phyloP scores from a whole-genome alignment of 2,113 vertebrate species.

The Dipodomys merriami region DNA sequence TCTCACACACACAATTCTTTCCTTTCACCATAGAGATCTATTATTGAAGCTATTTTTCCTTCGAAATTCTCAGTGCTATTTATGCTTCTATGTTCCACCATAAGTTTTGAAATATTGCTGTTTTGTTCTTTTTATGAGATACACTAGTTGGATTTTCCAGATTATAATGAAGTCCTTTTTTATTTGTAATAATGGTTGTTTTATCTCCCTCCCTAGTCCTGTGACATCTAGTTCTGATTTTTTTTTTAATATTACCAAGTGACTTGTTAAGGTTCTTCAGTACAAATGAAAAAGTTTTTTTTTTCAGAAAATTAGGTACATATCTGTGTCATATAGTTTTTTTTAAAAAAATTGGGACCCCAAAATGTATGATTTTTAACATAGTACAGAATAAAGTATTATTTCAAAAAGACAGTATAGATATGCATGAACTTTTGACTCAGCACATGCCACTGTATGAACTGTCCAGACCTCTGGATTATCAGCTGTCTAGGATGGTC shows the following conservation, averaged over 20 bases:
- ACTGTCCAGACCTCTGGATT: background rate
- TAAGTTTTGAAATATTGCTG: constrained; percentile 52
- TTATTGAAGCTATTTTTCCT: constrained; percentile 59
- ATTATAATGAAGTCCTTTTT: constrained; percentile 56
- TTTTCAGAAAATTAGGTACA: constrained; percentile 28
- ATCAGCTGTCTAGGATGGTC: background rate
- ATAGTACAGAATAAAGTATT: constrained; percentile 35
- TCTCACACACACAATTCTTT: background rate
- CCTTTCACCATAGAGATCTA: constrained; percentile 40
- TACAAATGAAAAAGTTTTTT: constrained; percentile 54
- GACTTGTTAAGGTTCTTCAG: constrained; percentile 33
- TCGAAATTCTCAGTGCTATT: constrained; percentile 44
- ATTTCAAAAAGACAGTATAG: constrained; percentile 49
- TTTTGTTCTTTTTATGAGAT: constrained; percentile 61
- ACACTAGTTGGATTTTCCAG: constrained; percentile 25
- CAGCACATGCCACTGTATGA: background rate
- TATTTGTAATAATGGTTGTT: constrained; percentile 51
- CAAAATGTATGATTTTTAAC: constrained; percentile 45
- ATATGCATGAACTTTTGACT: constrained; percentile 18
- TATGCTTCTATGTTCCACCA: constrained; percentile 32
- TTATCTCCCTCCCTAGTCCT: background rate
- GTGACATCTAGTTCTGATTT: constrained; percentile 40
- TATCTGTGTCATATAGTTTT: constrained; percentile 45
- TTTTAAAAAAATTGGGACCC: background rate
- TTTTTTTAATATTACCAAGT: constrained; percentile 10